These are phyloP conservation scores for Lasioglossum villosulum DNA, from an alignment of 2,888 invertebrate species.

Conservation along the genomic window DNA sequence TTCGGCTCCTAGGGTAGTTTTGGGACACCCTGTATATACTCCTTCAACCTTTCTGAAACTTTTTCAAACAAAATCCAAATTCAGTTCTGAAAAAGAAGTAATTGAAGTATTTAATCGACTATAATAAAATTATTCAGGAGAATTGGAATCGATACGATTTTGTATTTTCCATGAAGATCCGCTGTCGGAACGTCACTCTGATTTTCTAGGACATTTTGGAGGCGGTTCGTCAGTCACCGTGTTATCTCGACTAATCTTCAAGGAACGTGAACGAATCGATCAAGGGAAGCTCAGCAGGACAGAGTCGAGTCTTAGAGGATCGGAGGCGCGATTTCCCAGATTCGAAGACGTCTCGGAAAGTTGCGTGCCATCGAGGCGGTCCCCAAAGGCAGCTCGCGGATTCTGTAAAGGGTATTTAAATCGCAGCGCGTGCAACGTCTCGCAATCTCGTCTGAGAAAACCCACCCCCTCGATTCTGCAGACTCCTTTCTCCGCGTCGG, in stretches of 20 bases:
- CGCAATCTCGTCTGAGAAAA: conserved; percentile 51
- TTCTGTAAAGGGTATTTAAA: conserved; percentile 57
- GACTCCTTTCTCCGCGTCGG: conserved; percentile 39
- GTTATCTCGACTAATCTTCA: neutral
- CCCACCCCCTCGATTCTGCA: conserved; percentile 20
- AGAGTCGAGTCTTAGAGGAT: neutral
- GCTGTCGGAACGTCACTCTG: neutral
- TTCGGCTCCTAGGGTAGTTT: too few relatives aligned
- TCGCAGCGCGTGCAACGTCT: conserved; percentile 52
- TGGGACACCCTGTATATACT: too few relatives aligned
- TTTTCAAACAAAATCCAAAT: too few relatives aligned
- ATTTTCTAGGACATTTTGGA: neutral
- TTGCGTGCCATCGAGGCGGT: conserved; percentile 30
- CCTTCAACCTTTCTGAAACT: neutral
- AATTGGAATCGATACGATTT: neutral
- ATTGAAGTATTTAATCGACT: too few relatives aligned
- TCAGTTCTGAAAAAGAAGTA: too few relatives aligned
- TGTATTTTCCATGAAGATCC: neutral
- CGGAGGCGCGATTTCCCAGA: neutral
- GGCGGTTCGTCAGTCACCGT: neutral
- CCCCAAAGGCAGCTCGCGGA: conserved; percentile 27
- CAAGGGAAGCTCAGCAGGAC: neutral
- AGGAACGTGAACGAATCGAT: neutral
- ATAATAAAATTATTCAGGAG: too few relatives aligned
- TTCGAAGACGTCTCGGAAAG: neutral